These are phyloP conservation scores for Allygus modestus DNA, from an alignment of 2,888 invertebrate species.

Conservation along the genomic window DNA sequence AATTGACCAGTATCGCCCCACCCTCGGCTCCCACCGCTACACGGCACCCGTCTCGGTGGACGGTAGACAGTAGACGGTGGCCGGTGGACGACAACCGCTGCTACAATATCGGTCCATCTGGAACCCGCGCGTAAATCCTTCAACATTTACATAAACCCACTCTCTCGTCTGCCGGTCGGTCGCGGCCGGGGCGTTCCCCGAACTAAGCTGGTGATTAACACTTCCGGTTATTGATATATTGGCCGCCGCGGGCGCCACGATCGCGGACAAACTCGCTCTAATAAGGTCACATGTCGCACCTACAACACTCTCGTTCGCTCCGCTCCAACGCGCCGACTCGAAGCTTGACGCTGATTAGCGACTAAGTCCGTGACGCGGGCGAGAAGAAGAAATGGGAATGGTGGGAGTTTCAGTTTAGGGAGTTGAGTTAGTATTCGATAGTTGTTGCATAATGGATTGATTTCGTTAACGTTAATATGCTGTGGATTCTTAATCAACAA, in stretches of 20 bases:
- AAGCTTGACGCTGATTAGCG: too few species aligned
- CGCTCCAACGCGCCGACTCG: too few species aligned
- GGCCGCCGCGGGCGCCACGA: slow-evolving; percentile 30
- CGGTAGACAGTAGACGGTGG: background rate
- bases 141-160: slow-evolving; percentile 53
- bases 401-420: too few species aligned
- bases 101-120: slow-evolving; percentile 37
- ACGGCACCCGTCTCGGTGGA: background rate
- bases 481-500: too few species aligned
- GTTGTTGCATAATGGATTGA: too few species aligned
- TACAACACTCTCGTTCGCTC: background rate
- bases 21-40: background rate
- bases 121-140: slow-evolving; percentile 40
- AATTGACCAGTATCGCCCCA: background rate
- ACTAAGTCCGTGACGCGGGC: too few species aligned
- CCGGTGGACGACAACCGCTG: slow-evolving; percentile 16
- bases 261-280: too few species aligned
- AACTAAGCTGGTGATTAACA: slow-evolving; percentile 42
- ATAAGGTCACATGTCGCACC: slow-evolving; percentile 47
- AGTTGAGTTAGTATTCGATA: too few species aligned
- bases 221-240: slow-evolving; percentile 51
- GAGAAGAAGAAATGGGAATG: too few species aligned
- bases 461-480: too few species aligned
- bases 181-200: slow-evolving; percentile 20
- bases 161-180: slow-evolving; percentile 19